Base-by-base conservation (phyloP, 2,797 vertebrate genomes). In the Paguma larvata region DNA sequence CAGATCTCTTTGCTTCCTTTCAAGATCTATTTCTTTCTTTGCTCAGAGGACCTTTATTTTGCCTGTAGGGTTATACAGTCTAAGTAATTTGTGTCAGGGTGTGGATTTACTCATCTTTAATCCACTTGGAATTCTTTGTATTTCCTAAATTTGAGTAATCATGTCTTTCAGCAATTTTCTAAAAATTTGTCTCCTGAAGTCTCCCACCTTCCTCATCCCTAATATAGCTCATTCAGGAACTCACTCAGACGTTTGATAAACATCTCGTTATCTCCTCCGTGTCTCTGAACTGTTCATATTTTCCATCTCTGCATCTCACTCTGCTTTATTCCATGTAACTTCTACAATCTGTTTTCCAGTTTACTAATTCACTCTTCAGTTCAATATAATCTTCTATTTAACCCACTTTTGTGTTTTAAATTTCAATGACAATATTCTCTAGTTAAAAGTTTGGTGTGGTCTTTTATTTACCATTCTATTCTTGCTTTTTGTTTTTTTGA, bases 61-160 rank as follows among this genome's bases (percentile, higher is more conserved):
- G 30, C 73, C 38, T 79, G 8, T 32, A 91, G 38, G 14, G 15
- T 91, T 88, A 84, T 92, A 21, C 5, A 21, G 5, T 83, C 93
- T 97, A 46, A 77, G 68, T 85, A 90, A 73, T 9, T 34, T 70
- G 32, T 83, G 51, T 75, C 77, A 68, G 5, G 34, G 13, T 80
- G 27, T 93, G 63, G 44, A 90, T 84, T 92, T 96, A n/a, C 16
- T 79, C 83, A 41, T 46, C n/a, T 79, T 78, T 94, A 86, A 73
- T 72, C 38, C 46, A 53, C 62, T 89, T n/a, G 19, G 15, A 89
- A 82, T 72, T 78, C 67, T 85, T 91, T 46, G 18, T 62, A 16
- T 73, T 89, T 56, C 84, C 19, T 85, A 51, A 86, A 91, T 95
- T 62, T 86, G 87, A 92, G 16, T 85, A 62, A 93, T 62, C 25